Percentiles rank a stretch among this genome's conserved stretches.
Conservation (phyloP, 2,113 vertebrate genomes). For the Aldabrachelys gigantea region DNA sequence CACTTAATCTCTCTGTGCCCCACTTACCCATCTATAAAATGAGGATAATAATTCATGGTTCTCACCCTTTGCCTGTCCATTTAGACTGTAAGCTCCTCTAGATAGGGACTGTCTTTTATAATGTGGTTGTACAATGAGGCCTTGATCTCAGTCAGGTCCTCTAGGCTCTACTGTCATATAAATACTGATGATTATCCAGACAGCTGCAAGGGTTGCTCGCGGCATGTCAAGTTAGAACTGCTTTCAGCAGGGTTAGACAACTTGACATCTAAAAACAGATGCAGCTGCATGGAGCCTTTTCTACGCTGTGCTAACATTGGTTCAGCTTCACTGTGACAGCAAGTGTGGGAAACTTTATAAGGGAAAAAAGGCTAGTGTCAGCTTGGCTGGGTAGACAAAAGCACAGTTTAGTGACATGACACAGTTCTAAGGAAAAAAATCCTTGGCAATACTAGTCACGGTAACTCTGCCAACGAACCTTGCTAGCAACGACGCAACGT, state of each 20-base stretch:
- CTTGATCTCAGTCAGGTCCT: not conserved
- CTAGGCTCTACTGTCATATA: not conserved
- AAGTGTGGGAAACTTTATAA: not conserved
- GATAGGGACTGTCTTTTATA: not conserved
- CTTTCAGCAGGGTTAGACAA: not conserved
- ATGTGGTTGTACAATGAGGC: not conserved
- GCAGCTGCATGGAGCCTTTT: not conserved
- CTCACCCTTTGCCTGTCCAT: not conserved
- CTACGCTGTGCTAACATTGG: not conserved
- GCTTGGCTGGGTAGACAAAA: not conserved
- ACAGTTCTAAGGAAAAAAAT: not conserved
- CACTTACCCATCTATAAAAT: not conserved
- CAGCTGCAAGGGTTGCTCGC: not conserved
- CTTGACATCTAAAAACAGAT: fast-evolving
- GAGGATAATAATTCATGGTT: not conserved
- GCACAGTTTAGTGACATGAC: not conserved
- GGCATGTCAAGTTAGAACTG: not conserved
- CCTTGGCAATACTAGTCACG: fast-evolving
- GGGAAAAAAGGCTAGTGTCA: not conserved
- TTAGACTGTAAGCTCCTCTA: conserved; percentile 4
- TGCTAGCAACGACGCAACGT: fast-evolving
- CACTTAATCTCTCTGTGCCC: not conserved
- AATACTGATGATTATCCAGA: not conserved
- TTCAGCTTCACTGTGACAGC: fast-evolving
- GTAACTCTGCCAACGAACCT: not conserved